phyloP scores from a whole-genome alignment of 2,888 invertebrate genomes.

The Eristalis tenax region DNA sequence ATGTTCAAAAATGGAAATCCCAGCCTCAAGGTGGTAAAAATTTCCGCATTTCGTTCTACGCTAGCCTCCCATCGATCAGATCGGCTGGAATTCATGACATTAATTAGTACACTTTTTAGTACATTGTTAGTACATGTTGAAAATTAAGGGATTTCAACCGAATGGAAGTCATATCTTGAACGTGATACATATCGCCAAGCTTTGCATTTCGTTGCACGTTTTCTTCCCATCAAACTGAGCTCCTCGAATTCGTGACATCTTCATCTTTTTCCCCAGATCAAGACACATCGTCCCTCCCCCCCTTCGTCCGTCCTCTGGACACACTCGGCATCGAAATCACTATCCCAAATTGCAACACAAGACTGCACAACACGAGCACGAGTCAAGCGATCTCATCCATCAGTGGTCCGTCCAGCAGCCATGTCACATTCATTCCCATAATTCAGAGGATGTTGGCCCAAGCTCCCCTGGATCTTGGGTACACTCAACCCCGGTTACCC shows the following conservation, averaged over 20 bases:
- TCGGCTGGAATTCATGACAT: no score
- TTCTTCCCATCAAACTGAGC: neutral
- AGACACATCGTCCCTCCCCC: neutral
- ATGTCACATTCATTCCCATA: conserved; percentile 65
- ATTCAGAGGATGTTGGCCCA: conserved; percentile 44
- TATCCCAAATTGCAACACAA: conserved; percentile 21
- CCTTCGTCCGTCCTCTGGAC: neutral
- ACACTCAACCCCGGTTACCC: conserved; percentile 22
- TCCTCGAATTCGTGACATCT: neutral
- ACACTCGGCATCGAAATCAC: conserved; percentile 34
- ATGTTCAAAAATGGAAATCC: no score
- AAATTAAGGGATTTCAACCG: no score
- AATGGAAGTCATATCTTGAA: no score
- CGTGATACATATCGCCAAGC: no score
- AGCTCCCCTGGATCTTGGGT: conserved; percentile 3
- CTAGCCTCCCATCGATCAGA: no score
- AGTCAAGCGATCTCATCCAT: conserved; percentile 53
- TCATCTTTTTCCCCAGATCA: neutral
- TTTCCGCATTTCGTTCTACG: no score
- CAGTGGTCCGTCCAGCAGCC: conserved; percentile 58
- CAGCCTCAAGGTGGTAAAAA: no score
- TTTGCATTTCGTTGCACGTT: neutral
- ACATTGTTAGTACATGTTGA: no score
- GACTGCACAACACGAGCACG: conserved; percentile 26
- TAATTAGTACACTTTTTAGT: no score